Evolutionary conservation across 2,113 vertebrate genomes (phyloP), one percentile per base, ranked within the genome.

Genomic region (Syrrhaptes paradoxus): DNA sequence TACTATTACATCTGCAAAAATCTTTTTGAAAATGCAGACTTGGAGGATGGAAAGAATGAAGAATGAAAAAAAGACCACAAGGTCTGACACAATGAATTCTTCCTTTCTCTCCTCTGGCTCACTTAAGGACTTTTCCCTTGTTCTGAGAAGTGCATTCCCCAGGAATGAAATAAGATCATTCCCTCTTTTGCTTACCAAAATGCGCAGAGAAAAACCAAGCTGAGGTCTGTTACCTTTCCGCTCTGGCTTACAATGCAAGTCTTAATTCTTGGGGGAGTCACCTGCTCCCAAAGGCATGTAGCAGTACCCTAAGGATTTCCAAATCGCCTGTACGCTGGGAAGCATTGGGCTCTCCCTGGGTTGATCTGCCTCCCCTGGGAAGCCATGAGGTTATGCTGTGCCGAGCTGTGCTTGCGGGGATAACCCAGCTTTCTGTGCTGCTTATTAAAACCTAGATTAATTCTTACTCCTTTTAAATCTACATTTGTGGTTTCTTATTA

Each of bases 281-380:
- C 65, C 79, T 67, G 73, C 57, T 95, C 79, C 76, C 65, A 83
- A 59, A 88, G 72, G 70, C 78, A 89, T 78, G 83, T 81, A 72
- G 57, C 90, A 90, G 76, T 57, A 52, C 57, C 75, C 65, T 93
- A 93, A 91, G 83, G 92, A 95, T 94, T 93, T 97, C 83, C 96
- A 45, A 77, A 74, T 75, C 1, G 6, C 38, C 66, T 88, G n/a
- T 55, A 31, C 3, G 7, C 59, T 78, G 87, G 71, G 63, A 84
- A 96, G 78, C 82, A 49, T 11, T 32, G 13, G 26, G 31, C 48
- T 90, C 90, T 94, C 92, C 31, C 65, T 75, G 92, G 85, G 85
- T 91, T 21, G 48, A 72, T 75, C 71, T 61, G 85, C 31, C 45
- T 94, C 68, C 52, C 55, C 51, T 78, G 71, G 72, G 92, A 89